Base-by-base conservation (phyloP, 2,797 vertebrate species). In the Epinephelus malabaricus region DNA sequence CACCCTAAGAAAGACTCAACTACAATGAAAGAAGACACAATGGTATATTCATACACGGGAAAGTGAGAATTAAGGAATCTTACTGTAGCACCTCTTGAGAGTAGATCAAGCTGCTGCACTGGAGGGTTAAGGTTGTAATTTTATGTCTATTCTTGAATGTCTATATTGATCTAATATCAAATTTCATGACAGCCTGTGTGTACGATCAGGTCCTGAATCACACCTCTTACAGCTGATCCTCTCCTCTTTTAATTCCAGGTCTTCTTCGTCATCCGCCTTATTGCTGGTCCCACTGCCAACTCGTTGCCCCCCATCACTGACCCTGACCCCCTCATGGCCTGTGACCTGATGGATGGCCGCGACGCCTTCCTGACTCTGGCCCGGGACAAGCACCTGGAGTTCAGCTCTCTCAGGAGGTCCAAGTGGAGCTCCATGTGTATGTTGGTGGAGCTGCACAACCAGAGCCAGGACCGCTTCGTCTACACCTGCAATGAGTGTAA, bases 401-500 rank as follows among this genome's bases (percentile, higher is more conserved):
- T 99, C 95, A 98, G 97, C 43, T 99, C 98, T 0, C 93, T 99
- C 17, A 92, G 98, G 63, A 94, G 98, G 85, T 97, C 98, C 84
- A 96, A 95, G 92, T 99, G 98, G 98, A 99, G 98, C 83, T 97
- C 98, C 81, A 99, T 98, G 98, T 98, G 97, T 86, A 99, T 99
- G 98, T 89, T 99, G 89, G 98, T 99, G 88, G 98, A 99, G 87
- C 95, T 99, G 73, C 98, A 99, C 90, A 99, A 98, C 59, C 98
- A 99, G 95, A 98, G 97, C 94, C 98, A 99, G 92, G 98, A 99
- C 86, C 97, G 98, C 84, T 99, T 99, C 9, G 98, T 99, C 79
- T 99, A 99, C 88, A 99, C 98, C 74, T 99, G 98, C 94, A 99
- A 99, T 0, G 98, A 99, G 90, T 99, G 98, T 94, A 99, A 99